phyloP scores from a whole-genome alignment of 1,140 invertebrate species.

The Arctopsyche grandis region DNA sequence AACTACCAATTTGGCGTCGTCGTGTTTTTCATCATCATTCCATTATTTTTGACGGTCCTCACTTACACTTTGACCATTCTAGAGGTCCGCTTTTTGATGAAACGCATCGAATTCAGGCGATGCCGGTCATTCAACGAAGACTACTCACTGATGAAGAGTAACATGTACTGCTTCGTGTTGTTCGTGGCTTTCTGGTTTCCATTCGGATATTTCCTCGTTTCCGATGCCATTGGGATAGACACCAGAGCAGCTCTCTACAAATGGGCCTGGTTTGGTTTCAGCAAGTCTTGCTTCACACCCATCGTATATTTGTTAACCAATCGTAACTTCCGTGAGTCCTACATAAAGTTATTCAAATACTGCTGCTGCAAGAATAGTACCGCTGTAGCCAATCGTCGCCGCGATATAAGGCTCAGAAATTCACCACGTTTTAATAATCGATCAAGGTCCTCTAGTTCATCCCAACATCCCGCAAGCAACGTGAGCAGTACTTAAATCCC shows the following conservation, averaged over 20 bases:
- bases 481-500: neutral
- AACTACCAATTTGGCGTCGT: neutral
- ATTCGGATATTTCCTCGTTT: neutral
- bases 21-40: neutral
- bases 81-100: neutral
- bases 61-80: neutral
- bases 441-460: neutral
- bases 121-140: neutral
- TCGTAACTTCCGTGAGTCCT: neutral
- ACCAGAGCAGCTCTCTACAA: neutral
- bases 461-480: neutral
- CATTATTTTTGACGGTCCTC: neutral
- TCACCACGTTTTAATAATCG: neutral
- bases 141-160: conserved; percentile 3
- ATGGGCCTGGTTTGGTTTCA: neutral
- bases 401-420: neutral
- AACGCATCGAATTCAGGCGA: neutral
- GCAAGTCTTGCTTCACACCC: neutral
- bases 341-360: conserved; percentile 8
- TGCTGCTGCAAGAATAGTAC: conserved; percentile 16
- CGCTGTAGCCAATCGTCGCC: neutral
- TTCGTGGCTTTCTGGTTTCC: conserved; percentile 3
- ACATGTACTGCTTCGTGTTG: neutral
- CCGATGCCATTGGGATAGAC: neutral
- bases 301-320: conserved; percentile 8